Conservation (phyloP, 2,797 vertebrate genomes). For the Threskiornis aethiopicus region DNA sequence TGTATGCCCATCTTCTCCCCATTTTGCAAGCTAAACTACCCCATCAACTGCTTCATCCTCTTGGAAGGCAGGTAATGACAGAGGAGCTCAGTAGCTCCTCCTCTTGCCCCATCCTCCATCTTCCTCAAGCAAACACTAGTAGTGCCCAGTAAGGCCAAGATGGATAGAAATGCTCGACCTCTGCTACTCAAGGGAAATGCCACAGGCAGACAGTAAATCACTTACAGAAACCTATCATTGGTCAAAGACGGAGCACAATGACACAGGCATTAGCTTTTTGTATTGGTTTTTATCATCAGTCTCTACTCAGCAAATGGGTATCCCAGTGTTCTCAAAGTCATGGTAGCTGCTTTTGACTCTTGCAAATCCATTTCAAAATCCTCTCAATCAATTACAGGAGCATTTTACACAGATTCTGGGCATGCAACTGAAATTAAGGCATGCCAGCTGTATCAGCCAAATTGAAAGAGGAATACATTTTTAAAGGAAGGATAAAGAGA, state of each 20-base stretch:
- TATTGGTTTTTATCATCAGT: not conserved
- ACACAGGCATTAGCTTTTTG: accelerated
- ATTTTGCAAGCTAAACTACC: not conserved
- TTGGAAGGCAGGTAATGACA: not conserved
- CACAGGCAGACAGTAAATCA: not conserved
- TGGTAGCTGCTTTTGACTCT: not conserved
- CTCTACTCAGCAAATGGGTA: not conserved
- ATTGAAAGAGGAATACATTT: not conserved
- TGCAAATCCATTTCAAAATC: not conserved
- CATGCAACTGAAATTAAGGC: not conserved
- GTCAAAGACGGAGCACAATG: not conserved
- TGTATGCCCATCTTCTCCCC: not conserved
- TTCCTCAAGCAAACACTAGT: not conserved
- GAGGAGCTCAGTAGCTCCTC: not conserved
- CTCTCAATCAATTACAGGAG: not conserved
- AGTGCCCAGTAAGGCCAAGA: not conserved
- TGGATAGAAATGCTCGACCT: not conserved
- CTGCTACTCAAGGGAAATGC: not conserved
- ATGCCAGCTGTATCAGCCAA: not conserved
- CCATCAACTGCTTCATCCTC: not conserved
- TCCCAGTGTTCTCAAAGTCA: not conserved
- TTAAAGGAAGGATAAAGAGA: not conserved
- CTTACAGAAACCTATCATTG: accelerated
- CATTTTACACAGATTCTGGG: not conserved
- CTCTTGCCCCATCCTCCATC: not conserved